phyloP scores from a whole-genome alignment of 2,797 vertebrate genomes.

The Phylloscopus collybita region DNA sequence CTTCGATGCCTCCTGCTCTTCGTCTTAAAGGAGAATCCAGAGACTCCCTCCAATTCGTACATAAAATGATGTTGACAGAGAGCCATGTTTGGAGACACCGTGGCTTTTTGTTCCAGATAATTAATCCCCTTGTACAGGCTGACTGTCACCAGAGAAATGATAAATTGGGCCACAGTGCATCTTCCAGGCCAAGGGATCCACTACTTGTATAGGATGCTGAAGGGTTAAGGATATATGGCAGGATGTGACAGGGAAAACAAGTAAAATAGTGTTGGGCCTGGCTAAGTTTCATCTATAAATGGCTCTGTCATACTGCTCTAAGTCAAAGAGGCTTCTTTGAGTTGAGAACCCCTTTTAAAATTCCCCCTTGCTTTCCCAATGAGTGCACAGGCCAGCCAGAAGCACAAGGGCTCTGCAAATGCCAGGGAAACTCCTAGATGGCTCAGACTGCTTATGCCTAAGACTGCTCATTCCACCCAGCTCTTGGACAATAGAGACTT shows the following conservation, averaged over 20 bases:
- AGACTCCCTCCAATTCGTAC: not conserved
- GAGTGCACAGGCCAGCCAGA: accelerated
- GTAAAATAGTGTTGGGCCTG: not conserved
- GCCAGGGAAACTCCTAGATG: accelerated
- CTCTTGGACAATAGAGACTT: not conserved
- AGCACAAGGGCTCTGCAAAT: not conserved
- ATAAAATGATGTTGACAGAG: not conserved
- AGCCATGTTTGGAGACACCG: not conserved
- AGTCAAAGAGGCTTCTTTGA: not conserved
- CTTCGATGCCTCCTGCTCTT: not conserved
- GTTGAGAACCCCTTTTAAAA: not conserved
- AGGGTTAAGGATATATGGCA: not conserved
- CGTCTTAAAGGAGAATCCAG: not conserved
- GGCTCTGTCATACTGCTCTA: not conserved
- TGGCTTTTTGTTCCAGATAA: not conserved
- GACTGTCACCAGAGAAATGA: not conserved
- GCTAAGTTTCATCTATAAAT: not conserved
- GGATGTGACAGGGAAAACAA: not conserved
- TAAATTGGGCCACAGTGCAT: not conserved
- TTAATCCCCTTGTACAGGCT: not conserved
- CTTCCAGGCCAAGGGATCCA: not conserved
- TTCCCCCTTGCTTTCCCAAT: not conserved
- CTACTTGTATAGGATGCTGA: not conserved
- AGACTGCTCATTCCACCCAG: not conserved
- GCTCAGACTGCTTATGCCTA: not conserved